phyloP scores from a whole-genome alignment of 1,140 invertebrate genomes.

The Anastrepha obliqua region DNA sequence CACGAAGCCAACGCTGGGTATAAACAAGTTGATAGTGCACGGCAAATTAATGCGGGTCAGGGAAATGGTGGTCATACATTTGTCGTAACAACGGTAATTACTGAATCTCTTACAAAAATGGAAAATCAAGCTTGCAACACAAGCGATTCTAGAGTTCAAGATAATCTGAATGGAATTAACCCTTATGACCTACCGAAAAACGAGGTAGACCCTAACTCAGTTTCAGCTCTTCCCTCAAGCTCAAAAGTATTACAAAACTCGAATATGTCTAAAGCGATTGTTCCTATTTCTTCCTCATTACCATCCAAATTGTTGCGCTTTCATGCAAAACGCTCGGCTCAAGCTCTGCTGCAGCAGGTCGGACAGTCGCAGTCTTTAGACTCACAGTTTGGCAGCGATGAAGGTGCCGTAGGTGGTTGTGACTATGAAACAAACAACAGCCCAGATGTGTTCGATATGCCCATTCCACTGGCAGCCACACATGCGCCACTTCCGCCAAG shows the following conservation, averaged over 20 bases:
- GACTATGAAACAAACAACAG: conserved; percentile 19
- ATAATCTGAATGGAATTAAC: background rate
- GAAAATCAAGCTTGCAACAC: background rate
- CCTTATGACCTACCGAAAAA: background rate
- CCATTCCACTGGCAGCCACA: conserved; percentile 47
- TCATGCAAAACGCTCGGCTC: conserved; percentile 68
- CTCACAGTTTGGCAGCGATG: conserved; percentile 68
- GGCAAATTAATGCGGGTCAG: conserved; percentile 64
- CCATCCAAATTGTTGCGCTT: conserved; percentile 68
- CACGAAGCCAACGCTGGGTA: conserved; percentile 10
- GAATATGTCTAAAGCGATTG: conserved; percentile 64
- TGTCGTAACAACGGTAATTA: conserved; percentile 63
- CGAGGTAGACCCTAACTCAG: background rate
- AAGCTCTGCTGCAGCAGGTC: conserved; percentile 65
- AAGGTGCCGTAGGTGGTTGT: conserved; percentile 59
- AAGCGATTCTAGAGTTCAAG: background rate
- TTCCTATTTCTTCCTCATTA: conserved; percentile 68
- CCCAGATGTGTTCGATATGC: conserved; percentile 16
- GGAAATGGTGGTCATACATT: conserved; percentile 67
- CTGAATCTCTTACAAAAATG: conserved; percentile 42
- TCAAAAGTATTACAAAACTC: background rate
- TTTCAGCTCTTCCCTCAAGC: background rate
- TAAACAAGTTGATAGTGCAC: conserved; percentile 40
- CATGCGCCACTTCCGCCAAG: conserved; percentile 62
- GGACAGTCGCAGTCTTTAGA: conserved; percentile 61